Evolutionary conservation across 37 sponge, comb jelly and placozoan genomes (phyloP), one percentile per base, ranked within the genome.

Genomic region (Corticium candelabrum): DNA sequence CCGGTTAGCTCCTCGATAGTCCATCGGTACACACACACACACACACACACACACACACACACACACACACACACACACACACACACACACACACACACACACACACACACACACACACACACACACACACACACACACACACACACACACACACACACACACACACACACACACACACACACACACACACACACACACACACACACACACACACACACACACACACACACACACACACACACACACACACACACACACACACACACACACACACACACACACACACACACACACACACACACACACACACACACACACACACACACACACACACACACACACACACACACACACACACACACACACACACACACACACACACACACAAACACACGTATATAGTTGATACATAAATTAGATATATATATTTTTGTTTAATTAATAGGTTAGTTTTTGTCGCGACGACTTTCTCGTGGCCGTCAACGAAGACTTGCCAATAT

Each of bases 51-150:
- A 2, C 73, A 74, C 69, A 4, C 31, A 2, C 75, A 75, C 39
- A 78, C 85, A 21, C 85, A 85, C 81, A 85, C 78, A 37, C 69
- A 78, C 0, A 79, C 86, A 5, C 62, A 31, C 67, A 74, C 86
- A 11, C 75, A 62, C 62, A 79, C 86, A 41, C 50, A 40, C 62
- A 76, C 77, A 31, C 80, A 85, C 73, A 29, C 68, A 5, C 77
- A 79, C n/a, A 69, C 37, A 70, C 41, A 57, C 35, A 76, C 76
- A 71, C 37, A 30, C 40, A 1, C 37, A 69, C 68, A 11, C 27
- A 1, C 37, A 11, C 33, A 38, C 43, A 71, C 81, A 38, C 43
- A 71, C 29, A 0, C 81, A 69, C 81, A 40, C 72, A 69, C 74
- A 38, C 81, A 7, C 72, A 27, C 43, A 3, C 81, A 69, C 81